Conservation (phyloP, 2,113 vertebrate genomes). For the Atractosteus spatula region DNA sequence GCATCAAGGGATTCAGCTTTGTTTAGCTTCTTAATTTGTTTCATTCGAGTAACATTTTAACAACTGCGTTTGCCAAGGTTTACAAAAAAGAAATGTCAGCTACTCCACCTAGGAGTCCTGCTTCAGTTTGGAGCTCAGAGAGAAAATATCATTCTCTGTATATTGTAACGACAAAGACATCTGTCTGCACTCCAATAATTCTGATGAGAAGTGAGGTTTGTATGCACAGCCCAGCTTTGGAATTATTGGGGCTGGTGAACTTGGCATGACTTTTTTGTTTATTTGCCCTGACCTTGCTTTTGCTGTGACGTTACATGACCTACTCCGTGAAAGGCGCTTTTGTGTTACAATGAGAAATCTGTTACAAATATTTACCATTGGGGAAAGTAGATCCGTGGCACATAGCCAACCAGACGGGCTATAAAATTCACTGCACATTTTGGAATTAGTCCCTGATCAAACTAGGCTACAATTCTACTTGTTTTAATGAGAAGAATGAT, state of each 20-base stretch:
- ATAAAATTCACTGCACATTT: conserved; percentile 95
- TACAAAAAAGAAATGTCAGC: neutral
- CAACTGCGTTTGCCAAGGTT: neutral
- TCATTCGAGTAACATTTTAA: conserved; percentile 1
- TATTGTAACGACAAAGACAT: conserved; percentile 83
- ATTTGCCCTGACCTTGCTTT: conserved; percentile 91
- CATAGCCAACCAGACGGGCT: conserved; percentile 86
- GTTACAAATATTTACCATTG: conserved; percentile 97
- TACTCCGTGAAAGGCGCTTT: conserved; percentile 89
- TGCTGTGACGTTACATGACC: conserved; percentile 77
- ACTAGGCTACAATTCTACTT: conserved; percentile 86
- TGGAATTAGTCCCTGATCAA: conserved; percentile 85
- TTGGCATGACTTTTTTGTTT: conserved; percentile 87
- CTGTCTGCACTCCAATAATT: conserved; percentile 90
- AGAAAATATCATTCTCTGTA: conserved; percentile 79
- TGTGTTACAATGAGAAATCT: conserved; percentile 92
- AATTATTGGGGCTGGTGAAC: conserved; percentile 82
- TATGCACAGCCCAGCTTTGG: conserved; percentile 71
- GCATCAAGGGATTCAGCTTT: neutral
- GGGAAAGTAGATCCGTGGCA: conserved; percentile 82
- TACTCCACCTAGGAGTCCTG: neutral
- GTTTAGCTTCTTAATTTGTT: neutral
- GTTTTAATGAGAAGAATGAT: conserved; percentile 90
- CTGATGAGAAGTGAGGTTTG: conserved; percentile 76
- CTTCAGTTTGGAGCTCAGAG: conserved; percentile 28